Evolutionary conservation across 1,140 invertebrate species (phyloP).

Genomic region (Solen grandis): DNA sequence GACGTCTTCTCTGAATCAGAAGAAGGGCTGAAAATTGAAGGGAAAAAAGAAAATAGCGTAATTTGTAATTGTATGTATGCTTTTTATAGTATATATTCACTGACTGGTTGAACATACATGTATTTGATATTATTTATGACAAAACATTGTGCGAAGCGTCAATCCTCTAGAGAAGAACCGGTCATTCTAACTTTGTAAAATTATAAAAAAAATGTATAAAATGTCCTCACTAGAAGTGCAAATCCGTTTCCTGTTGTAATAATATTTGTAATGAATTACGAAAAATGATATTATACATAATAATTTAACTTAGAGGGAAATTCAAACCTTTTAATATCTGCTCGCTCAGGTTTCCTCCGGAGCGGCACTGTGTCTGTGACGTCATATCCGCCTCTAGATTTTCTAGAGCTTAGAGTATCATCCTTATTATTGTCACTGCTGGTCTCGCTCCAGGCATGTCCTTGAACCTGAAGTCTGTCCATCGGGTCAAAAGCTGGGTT

Average conservation of each 20-base stretch:
- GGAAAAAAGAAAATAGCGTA: neutral
- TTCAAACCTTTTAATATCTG: neutral
- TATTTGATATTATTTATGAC: no score
- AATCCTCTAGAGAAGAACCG: no score
- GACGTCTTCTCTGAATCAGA: conserved; percentile 54
- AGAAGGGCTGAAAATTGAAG: neutral
- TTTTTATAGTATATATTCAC: neutral
- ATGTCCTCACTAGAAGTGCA: no score
- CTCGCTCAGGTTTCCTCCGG: neutral
- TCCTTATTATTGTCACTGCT: conserved; percentile 67
- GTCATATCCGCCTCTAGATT: neutral
- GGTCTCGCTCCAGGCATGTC: conserved; percentile 57
- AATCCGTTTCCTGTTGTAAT: no score
- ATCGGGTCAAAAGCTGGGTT: conserved; percentile 65
- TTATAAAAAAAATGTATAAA: no score
- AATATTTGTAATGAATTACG: no score
- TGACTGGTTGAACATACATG: no score
- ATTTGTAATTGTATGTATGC: conserved; percentile 1
- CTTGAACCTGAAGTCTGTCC: conserved; percentile 53
- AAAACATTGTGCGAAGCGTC: no score
- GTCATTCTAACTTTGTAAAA: no score
- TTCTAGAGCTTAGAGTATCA: conserved; percentile 1
- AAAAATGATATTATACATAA: no score
- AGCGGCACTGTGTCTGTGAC: neutral
- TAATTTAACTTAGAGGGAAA: no score